Conservation (phyloP, 2,113 vertebrate genomes). For the Cephalopholis sonnerati region DNA sequence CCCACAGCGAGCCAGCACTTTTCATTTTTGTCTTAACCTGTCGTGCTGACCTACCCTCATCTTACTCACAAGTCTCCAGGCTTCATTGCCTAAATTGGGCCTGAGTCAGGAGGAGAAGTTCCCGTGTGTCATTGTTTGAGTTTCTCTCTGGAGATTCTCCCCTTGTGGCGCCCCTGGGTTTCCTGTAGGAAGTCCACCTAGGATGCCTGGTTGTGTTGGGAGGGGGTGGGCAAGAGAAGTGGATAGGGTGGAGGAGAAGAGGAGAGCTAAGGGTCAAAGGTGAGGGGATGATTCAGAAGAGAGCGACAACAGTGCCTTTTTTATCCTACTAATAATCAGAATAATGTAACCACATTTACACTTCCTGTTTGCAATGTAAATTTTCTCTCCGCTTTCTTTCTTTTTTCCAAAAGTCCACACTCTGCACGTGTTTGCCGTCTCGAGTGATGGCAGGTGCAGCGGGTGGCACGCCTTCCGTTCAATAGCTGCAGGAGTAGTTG, state of each 20-base stretch:
- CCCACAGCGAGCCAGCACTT: constrained; percentile 26
- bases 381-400: not conserved
- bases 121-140: constrained; percentile 56
- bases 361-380: not conserved
- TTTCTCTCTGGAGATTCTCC: constrained; percentile 61
- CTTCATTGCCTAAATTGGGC: constrained; percentile 52
- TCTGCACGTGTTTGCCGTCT: not conserved
- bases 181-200: constrained; percentile 71
- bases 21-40: constrained; percentile 58
- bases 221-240: constrained; percentile 26
- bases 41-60: constrained; percentile 24
- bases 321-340: not conserved
- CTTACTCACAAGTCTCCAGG: not conserved
- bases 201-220: constrained; percentile 13
- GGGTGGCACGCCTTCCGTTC: constrained; percentile 12
- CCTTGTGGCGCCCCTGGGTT: constrained; percentile 37
- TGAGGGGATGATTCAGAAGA: constrained; percentile 26
- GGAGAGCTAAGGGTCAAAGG: constrained; percentile 34
- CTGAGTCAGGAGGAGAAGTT: constrained; percentile 42
- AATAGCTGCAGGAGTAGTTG: constrained; percentile 13
- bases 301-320: constrained; percentile 17
- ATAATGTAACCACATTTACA: not conserved
- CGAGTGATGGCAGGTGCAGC: constrained; percentile 6
- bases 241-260: constrained; percentile 1
- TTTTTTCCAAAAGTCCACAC: not conserved